phyloP scores from a whole-genome alignment of 2,797 vertebrate species.

The Serranus cabrilla region DNA sequence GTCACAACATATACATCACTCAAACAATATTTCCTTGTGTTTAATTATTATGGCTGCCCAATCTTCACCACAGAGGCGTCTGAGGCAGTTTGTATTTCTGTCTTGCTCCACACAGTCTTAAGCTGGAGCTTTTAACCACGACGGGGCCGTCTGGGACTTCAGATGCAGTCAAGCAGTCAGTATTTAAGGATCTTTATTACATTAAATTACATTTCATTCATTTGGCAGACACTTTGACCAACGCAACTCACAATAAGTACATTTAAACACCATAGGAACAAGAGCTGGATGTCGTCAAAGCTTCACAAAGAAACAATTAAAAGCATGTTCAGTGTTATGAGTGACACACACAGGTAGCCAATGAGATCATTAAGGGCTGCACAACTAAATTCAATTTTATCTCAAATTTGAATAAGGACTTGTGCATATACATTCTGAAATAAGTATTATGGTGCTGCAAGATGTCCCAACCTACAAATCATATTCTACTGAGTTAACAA shows the following conservation, averaged over 20 bases:
- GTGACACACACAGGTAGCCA: not conserved
- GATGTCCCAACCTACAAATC: too few relatives aligned
- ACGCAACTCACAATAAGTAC: constrained; percentile 16
- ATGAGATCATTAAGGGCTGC: not conserved
- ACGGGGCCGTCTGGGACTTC: not conserved
- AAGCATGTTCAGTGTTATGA: constrained; percentile 7
- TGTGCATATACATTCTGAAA: too few relatives aligned
- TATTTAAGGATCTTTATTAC: constrained; percentile 39
- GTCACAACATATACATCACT: not conserved
- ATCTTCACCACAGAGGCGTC: constrained; percentile 6
- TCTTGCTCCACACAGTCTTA: constrained; percentile 1
- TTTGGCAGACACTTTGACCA: constrained; percentile 29
- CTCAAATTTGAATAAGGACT: too few relatives aligned
- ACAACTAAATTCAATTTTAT: too few relatives aligned
- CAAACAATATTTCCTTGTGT: constrained; percentile 14
- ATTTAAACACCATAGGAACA: constrained; percentile 23
- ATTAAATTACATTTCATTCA: constrained; percentile 33
- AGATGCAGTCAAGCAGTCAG: constrained; percentile 24
- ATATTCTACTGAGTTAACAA: too few relatives aligned
- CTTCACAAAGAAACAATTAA: constrained; percentile 6
- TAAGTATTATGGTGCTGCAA: too few relatives aligned
- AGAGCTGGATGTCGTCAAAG: constrained; percentile 17
- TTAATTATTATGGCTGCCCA: constrained; percentile 9
- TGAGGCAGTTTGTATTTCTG: constrained; percentile 7
- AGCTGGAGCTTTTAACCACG: constrained; percentile 22